Evolutionary conservation across 2,888 invertebrate species (phyloP), one percentile per base, ranked within the genome.

Genomic region (Poecilus cupreus): DNA sequence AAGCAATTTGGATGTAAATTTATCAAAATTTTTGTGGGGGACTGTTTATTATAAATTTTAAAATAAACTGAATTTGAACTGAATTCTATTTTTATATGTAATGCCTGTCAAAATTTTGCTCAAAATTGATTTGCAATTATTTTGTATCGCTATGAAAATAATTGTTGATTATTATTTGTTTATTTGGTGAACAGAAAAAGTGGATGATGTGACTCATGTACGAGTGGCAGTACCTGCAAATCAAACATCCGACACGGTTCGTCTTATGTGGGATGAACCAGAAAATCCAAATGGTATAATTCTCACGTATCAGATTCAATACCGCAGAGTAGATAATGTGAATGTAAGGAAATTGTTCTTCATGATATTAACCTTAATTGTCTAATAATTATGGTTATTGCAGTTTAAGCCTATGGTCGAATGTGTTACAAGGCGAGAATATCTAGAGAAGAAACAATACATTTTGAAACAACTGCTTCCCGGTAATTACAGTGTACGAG

Each of bases 201-300:
- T 94, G 70, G 96, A 97, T 87, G 89, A 91, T 82, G 93, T 95
- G 54, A 89, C 88, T 11, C 89, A 91, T 82, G 88, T 93, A 18
- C 89, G 89, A 11, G 90, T 92, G 83, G 90, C 91, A 0, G 84
- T 89, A 18, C 64, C 76, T 8, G 24, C 70, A 70, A 89, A 89
- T 84, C 85, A 88, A 79, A 91, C 90, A 82, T 86, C 88, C 20
- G 92, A 92, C 0, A 91, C 91, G 84, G 92, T 96, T 11, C 93
- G 92, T 64, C 89, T 97, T 2, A 91, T 90, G 24, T 98, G 98
- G 98, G 90, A 92, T 1, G 94, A 95, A 84, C 98, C 98, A 0
- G 85, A 87, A 20, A 90, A 93, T 83, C 98, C 98, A 0, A 99
- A 99, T 88, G 97, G 98, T 1, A 91, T 95, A 82, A 94, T 98